These are phyloP conservation scores for Scytalopus superciliaris DNA, from an alignment of 2,113 vertebrate genomes.

Conservation along the genomic window DNA sequence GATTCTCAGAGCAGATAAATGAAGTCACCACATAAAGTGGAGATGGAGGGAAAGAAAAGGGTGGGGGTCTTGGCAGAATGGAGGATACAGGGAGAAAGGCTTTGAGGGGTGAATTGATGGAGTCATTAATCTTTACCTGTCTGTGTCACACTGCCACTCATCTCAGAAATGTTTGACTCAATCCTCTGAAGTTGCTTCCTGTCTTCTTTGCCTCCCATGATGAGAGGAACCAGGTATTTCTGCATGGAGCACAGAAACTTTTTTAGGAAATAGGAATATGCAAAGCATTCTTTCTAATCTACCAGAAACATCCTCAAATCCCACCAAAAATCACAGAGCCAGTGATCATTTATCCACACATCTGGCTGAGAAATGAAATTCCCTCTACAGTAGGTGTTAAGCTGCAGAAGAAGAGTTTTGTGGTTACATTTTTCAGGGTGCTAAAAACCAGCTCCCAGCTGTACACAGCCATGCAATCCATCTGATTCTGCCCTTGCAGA, in stretches of 20 bases:
- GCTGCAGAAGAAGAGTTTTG: background rate
- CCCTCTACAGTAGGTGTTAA: background rate
- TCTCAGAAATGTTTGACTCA: slow-evolving; percentile 90
- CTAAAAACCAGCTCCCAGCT: background rate
- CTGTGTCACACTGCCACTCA: slow-evolving; percentile 99
- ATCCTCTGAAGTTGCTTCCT: slow-evolving; percentile 98
- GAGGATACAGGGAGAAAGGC: slow-evolving; percentile 34
- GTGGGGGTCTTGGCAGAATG: slow-evolving; percentile 68
- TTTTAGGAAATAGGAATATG: background rate
- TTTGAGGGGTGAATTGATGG: slow-evolving; percentile 85
- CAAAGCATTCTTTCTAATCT: background rate
- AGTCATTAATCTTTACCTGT: slow-evolving; percentile 99
- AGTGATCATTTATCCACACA: background rate
- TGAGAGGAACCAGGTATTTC: slow-evolving; percentile 97
- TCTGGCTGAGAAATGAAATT: background rate
- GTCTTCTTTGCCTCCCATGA: slow-evolving; percentile 94
- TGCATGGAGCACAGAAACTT: slow-evolving; percentile 71
- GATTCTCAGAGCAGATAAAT: slow-evolving; percentile 99
- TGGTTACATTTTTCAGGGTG: background rate
- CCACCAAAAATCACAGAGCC: background rate
- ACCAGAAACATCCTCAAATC: background rate
- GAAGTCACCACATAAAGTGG: slow-evolving; percentile 86
- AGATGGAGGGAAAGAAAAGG: slow-evolving; percentile 62
- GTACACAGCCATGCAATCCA: background rate
- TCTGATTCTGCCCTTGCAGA: background rate